Conservation (phyloP, 2,888 invertebrate species). For the Eupeodes latifasciatus region DNA sequence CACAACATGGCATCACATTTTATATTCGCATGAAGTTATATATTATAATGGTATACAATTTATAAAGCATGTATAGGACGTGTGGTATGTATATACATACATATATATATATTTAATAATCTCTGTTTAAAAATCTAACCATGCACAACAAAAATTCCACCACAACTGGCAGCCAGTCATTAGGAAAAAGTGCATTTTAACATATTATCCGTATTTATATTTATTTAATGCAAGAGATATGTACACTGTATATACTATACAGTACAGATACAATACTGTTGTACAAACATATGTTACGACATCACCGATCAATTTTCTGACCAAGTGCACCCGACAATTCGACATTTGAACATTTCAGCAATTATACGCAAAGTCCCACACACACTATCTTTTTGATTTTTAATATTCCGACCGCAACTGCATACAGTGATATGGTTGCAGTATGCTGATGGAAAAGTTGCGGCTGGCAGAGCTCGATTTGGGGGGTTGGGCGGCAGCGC, state of each 20-base stretch:
- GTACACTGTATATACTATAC: no score
- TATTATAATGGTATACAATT: no score
- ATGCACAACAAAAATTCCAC: slow-evolving; percentile 60
- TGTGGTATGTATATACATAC: no score
- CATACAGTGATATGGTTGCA: not conserved
- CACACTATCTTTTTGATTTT: not conserved
- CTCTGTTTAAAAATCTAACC: slow-evolving; percentile 60
- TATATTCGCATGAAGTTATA: not conserved
- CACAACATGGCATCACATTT: slow-evolving; percentile 38
- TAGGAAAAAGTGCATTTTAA: slow-evolving; percentile 74
- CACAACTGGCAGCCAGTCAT: slow-evolving; percentile 64
- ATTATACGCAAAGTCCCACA: slow-evolving; percentile 28
- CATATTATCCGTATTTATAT: slow-evolving; percentile 63
- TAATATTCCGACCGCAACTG: no score
- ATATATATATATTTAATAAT: not conserved
- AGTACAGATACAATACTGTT: no score
- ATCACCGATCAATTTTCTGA: slow-evolving; percentile 75
- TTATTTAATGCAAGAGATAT: slow-evolving; percentile 64
- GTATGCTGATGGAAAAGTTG: not conserved
- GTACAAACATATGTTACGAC: slow-evolving; percentile 49
- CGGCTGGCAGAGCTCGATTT: not conserved
- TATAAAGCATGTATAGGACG: not conserved
- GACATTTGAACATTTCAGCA: slow-evolving; percentile 36
- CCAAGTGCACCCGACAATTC: slow-evolving; percentile 66
- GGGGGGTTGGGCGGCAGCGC: slow-evolving; percentile 22